These are phyloP conservation scores for Bursaphelenchus mucronatus DNA, from an alignment of 1,140 invertebrate genomes.

Conservation along the genomic window DNA sequence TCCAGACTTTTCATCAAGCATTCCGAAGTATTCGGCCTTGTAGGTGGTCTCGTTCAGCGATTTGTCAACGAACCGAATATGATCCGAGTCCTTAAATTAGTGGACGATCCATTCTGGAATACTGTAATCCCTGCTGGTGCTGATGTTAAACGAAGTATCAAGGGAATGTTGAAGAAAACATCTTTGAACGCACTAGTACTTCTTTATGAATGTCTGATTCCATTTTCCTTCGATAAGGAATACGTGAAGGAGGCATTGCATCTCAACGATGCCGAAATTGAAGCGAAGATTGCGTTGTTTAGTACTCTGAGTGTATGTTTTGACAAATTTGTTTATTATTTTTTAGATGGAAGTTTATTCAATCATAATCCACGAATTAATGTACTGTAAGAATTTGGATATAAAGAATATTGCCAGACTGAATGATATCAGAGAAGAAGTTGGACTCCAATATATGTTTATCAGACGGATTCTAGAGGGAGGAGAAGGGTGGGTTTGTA, in stretches of 20 bases:
- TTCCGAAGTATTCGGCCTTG: background rate
- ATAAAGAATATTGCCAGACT: slow-evolving; percentile 8
- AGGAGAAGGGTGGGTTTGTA: slow-evolving; percentile 1
- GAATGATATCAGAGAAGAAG: background rate
- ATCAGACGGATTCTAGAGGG: background rate
- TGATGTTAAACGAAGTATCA: background rate
- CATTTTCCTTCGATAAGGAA: too few species aligned
- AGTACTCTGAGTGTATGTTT: too few species aligned
- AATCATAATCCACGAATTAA: background rate
- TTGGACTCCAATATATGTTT: background rate
- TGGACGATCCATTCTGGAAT: slow-evolving; percentile 1
- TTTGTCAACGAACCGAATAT: slow-evolving; percentile 10
- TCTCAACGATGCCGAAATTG: too few species aligned
- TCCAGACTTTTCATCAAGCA: background rate
- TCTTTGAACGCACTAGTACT: too few species aligned
- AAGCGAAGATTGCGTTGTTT: too few species aligned
- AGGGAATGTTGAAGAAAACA: too few species aligned
- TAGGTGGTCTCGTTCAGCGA: background rate
- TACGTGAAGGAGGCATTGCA: too few species aligned
- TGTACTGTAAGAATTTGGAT: background rate
- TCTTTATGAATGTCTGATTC: too few species aligned
- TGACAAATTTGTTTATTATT: background rate
- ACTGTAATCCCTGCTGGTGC: background rate
- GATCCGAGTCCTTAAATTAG: background rate
- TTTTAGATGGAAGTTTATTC: slow-evolving; percentile 1